Evolutionary conservation across 53 echinoderm and acorn worm species (phyloP).

Genomic region (Patiria pectinifera): DNA sequence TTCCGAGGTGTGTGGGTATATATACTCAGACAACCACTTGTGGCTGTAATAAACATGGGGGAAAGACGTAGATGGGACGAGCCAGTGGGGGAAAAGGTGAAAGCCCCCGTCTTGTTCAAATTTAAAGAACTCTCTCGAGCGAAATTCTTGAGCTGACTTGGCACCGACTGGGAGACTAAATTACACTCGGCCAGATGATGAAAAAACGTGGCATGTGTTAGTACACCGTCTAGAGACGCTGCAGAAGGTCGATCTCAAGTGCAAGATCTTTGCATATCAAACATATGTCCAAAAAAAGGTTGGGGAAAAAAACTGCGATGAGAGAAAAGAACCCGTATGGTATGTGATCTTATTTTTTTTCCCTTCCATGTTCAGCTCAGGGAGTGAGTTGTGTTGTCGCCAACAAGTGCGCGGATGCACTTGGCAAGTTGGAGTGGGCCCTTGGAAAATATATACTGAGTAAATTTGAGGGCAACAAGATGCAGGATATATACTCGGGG

Average conservation of each 20-base stretch:
- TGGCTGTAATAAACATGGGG: constrained; percentile 6
- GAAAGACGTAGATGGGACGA: not conserved
- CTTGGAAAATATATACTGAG: constrained; percentile 15
- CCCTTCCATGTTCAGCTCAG: not conserved
- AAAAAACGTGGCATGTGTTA: constrained; percentile 16
- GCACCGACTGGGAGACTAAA: not conserved
- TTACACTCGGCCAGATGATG: constrained; percentile 3
- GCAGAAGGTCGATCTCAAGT: not conserved
- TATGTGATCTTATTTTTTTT: not conserved
- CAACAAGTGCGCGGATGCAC: constrained; percentile 33
- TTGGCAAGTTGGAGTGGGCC: constrained; percentile 26
- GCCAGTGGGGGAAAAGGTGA: not conserved
- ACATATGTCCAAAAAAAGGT: not conserved
- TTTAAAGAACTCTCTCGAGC: constrained; percentile 36
- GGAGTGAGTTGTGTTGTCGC: not conserved
- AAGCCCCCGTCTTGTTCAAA: constrained; percentile 32
- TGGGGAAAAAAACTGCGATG: not conserved
- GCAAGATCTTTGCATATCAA: not conserved
- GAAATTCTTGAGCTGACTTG: not conserved
- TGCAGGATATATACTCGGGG: not conserved
- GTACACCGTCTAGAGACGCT: not conserved
- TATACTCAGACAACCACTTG: constrained; percentile 9
- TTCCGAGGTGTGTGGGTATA: not conserved
- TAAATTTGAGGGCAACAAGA: constrained; percentile 1
- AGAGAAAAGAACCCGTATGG: not conserved